These are phyloP conservation scores for Brachionus rotundiformis DNA, from an alignment of 1,140 invertebrate species.

Conservation along the genomic window DNA sequence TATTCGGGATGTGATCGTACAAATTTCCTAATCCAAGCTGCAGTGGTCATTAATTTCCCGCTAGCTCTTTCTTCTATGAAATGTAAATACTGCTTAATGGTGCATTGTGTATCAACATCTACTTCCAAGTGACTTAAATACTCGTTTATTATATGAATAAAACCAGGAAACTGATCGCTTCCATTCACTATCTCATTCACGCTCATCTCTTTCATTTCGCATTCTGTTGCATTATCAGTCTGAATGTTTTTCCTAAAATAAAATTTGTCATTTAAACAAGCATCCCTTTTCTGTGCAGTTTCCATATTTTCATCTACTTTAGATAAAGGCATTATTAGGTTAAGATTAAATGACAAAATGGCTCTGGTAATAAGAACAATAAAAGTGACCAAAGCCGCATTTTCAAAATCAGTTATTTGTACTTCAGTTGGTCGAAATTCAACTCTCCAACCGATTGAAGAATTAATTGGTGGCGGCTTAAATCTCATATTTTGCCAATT, in stretches of 20 bases:
- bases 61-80: conserved; percentile 86
- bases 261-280: conserved; percentile 78
- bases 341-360: conserved; percentile 91
- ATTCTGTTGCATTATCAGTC: background rate
- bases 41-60: conserved; percentile 60
- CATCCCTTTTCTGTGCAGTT: conserved; percentile 84
- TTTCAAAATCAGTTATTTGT: conserved; percentile 88
- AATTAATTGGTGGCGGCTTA: conserved; percentile 82
- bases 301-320: conserved; percentile 98
- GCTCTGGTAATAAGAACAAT: conserved; percentile 93
- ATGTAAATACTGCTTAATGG: conserved; percentile 91
- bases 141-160: conserved; percentile 86
- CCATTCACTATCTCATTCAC: conserved; percentile 97
- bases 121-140: conserved; percentile 79
- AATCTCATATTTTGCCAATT: conserved; percentile 99
- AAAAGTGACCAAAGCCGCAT: conserved; percentile 97
- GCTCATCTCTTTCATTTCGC: conserved; percentile 69
- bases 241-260: conserved; percentile 52
- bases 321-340: conserved; percentile 95
- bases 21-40: conserved; percentile 85
- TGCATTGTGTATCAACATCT: conserved; percentile 93
- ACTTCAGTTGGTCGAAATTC: conserved; percentile 96
- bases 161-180: conserved; percentile 77
- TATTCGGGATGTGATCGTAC: conserved; percentile 85
- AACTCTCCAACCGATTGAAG: conserved; percentile 95